A percentile compares a stretch with the other conserved stretches of the same genome.
Conservation (phyloP, 2,888 invertebrate species). For the Acanthoscelides obtectus region DNA sequence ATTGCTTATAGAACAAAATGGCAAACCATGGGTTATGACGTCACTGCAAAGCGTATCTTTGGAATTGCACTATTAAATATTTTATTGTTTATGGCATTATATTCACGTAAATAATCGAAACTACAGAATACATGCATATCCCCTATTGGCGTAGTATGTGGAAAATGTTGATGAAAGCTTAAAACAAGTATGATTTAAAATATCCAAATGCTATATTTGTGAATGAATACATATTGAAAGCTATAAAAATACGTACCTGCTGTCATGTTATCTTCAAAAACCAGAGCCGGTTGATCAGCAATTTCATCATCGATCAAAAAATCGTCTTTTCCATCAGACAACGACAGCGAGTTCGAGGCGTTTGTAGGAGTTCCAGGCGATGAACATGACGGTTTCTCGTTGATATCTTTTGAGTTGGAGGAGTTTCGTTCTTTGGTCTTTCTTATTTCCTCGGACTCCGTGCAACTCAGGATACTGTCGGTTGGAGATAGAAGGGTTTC, state of each 20-base stretch:
- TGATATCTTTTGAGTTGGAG: slow-evolving; percentile 52
- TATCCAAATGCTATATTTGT: too few species aligned
- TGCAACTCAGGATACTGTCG: slow-evolving; percentile 69
- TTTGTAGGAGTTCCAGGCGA: slow-evolving; percentile 74
- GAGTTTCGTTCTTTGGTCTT: slow-evolving; percentile 36
- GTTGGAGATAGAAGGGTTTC: slow-evolving; percentile 70
- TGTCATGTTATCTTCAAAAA: neutral
- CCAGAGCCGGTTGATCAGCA: slow-evolving; percentile 81
- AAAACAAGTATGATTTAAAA: too few species aligned
- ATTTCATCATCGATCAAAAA: slow-evolving; percentile 86
- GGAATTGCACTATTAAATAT: too few species aligned
- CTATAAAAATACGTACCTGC: neutral
- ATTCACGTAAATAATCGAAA: too few species aligned
- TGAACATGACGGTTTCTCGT: slow-evolving; percentile 47
- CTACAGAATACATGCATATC: too few species aligned
- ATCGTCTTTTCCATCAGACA: slow-evolving; percentile 80
- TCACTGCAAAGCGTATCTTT: too few species aligned
- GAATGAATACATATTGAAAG: too few species aligned
- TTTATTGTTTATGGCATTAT: too few species aligned
- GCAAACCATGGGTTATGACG: too few species aligned
- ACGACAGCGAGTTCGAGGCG: slow-evolving; percentile 68
- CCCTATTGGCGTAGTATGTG: too few species aligned
- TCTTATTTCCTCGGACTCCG: slow-evolving; percentile 55
- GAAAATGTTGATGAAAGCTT: too few species aligned
- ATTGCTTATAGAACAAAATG: too few species aligned